Base-by-base conservation (phyloP, 2,888 invertebrate genomes). In the Acronicta alni region DNA sequence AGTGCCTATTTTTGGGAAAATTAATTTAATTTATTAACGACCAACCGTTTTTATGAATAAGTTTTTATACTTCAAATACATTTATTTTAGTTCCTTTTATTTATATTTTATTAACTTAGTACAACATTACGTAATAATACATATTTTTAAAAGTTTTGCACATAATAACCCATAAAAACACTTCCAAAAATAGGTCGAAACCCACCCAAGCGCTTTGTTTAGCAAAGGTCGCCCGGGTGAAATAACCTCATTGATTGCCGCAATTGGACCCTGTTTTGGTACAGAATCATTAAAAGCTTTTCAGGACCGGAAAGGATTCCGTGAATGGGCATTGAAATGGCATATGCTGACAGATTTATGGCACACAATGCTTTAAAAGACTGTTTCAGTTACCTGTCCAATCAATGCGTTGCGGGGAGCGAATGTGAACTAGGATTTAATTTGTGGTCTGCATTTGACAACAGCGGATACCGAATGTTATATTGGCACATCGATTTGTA, bases 271-370 rank as follows among this genome's bases (percentile, higher is more conserved):
- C 45, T 67, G 45, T 58, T 75, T n/a, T 60, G 54, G 60, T 46
- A 45, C 49, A 55, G 48, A 52, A 72, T 78, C 67, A 75, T 78
- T 78, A 71, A 78, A 75, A 72, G 75, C 76, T 60, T 78, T 75
- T 65, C 59, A 64, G 51, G 30, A 26, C 56, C 43, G 41, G 57
- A 67, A 71, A 67, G 72, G 76, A 57, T 72, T 75, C 49, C 14
- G 32, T 75, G 72, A 75, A 78, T 72, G 60, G 79, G 57, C 72
- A 68, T 67, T 62, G 70, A 65, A 79, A 79, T 52, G 68, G 64
- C 49, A 39, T 60, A 64, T 60, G 71, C 58, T 73, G 77, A 71
- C 64, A 68, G 77, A 79, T 79, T 77, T 77, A 79, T 64, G 9
- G 52, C 38, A 44, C 32, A 60, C 62, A 67, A 67, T 57, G 65